These are phyloP conservation scores for Rallus limicola DNA, from an alignment of 2,113 vertebrate genomes.

Conservation along the genomic window DNA sequence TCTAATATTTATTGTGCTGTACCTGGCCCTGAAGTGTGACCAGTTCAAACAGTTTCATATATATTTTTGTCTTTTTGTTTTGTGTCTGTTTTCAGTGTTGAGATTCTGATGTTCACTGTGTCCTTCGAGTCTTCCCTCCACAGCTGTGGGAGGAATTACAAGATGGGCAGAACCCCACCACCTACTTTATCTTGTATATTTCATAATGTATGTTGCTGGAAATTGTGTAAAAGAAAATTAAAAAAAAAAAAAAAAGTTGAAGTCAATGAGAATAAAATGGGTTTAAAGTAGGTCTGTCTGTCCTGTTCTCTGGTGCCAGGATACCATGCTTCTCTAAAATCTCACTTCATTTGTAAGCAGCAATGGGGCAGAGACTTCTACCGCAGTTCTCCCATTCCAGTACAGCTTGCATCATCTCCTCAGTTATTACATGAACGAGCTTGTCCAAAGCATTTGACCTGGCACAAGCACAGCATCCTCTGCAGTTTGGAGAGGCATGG, in stretches of 20 bases:
- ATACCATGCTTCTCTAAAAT: neutral
- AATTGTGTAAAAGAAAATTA: slow-evolving; percentile 65
- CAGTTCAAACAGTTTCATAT: slow-evolving; percentile 75
- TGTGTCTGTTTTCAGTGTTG: slow-evolving; percentile 77
- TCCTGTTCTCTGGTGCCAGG: neutral
- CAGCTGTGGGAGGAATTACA: slow-evolving; percentile 50
- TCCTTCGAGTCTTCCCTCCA: slow-evolving; percentile 60
- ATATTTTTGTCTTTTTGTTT: slow-evolving; percentile 65
- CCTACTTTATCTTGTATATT: slow-evolving; percentile 68
- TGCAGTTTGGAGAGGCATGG: no score
- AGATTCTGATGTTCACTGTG: slow-evolving; percentile 70
- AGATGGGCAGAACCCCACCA: slow-evolving; percentile 48
- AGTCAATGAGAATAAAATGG: slow-evolving; percentile 76
- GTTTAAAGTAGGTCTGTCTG: slow-evolving; percentile 70
- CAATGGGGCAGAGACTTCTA: neutral
- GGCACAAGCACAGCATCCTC: no score
- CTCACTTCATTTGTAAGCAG: neutral
- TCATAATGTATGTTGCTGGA: slow-evolving; percentile 73
- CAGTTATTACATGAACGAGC: no score
- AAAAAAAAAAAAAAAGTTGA: slow-evolving; percentile 51
- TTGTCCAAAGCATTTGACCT: no score
- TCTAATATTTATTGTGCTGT: slow-evolving; percentile 83
- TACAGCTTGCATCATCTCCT: neutral
- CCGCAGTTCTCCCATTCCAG: neutral
- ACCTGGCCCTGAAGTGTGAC: slow-evolving; percentile 69